Evolutionary conservation across 1,140 invertebrate species (phyloP).

Genomic region (Idris sp.): DNA sequence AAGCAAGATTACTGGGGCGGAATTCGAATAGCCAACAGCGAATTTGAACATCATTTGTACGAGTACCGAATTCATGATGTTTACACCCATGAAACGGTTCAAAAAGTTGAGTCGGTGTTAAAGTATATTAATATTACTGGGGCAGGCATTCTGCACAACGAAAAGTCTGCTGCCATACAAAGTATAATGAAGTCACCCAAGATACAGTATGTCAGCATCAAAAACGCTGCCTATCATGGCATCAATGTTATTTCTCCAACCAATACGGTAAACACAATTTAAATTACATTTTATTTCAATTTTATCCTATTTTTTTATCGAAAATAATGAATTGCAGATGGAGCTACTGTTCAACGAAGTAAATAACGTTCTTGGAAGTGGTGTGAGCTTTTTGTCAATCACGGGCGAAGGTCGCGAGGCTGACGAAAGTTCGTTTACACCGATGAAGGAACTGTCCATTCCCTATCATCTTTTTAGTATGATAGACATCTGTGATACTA

Average conservation of each 20-base stretch:
- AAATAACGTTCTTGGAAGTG: slow-evolving; percentile 91
- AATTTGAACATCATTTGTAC: slow-evolving; percentile 92
- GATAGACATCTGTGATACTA: slow-evolving; percentile 96
- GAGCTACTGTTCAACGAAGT: slow-evolving; percentile 85
- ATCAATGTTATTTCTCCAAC: slow-evolving; percentile 94
- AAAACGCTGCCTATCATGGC: slow-evolving; percentile 91
- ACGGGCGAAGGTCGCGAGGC: slow-evolving; percentile 95
- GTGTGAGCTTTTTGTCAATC: slow-evolving; percentile 91
- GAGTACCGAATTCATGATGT: slow-evolving; percentile 89
- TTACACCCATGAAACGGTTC: slow-evolving; percentile 84
- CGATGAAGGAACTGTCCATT: slow-evolving; percentile 89
- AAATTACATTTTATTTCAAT: too few species aligned
- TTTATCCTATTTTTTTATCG: too few species aligned
- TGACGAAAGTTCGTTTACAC: slow-evolving; percentile 90
- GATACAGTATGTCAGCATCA: slow-evolving; percentile 90
- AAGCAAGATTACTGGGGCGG: slow-evolving; percentile 96
- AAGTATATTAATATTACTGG: slow-evolving; percentile 92
- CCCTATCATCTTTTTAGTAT: slow-evolving; percentile 97
- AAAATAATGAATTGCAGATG: slow-evolving; percentile 66
- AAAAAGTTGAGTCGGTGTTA: slow-evolving; percentile 85
- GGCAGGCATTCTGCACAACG: slow-evolving; percentile 97
- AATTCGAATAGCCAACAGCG: slow-evolving; percentile 91
- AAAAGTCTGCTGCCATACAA: slow-evolving; percentile 95
- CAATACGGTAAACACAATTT: slow-evolving; percentile 81
- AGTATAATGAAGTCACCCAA: slow-evolving; percentile 90